Conservation (phyloP, 2,113 vertebrate species). For the Hypanus sabinus region DNA sequence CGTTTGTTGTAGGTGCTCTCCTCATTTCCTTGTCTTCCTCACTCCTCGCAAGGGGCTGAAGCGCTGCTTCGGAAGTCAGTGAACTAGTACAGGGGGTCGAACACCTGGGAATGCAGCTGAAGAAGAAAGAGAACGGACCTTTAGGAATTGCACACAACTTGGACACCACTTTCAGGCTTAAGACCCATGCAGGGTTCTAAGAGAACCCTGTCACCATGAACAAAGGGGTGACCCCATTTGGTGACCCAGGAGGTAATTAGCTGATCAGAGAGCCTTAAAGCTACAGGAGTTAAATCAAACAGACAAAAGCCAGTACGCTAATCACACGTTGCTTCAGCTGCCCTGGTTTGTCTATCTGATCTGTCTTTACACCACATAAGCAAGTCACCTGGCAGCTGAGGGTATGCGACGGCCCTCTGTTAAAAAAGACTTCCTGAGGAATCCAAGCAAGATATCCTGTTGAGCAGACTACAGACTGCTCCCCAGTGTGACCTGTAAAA, state of each 20-base stretch:
- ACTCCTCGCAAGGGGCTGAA: constrained; percentile 55
- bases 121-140: constrained; percentile 49
- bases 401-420: not conserved
- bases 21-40: constrained; percentile 54
- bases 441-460: not conserved
- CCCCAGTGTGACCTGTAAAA: not conserved
- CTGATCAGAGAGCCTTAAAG: constrained; percentile 24
- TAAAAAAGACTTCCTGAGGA: constrained; percentile 13
- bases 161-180: not conserved
- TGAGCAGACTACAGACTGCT: not conserved
- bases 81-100: constrained; percentile 64
- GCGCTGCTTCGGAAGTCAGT: constrained; percentile 64
- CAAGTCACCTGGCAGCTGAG: not conserved
- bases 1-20: constrained; percentile 49
- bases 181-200: not conserved
- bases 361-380: constrained; percentile 7
- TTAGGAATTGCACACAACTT: constrained; percentile 45
- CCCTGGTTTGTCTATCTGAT: not conserved
- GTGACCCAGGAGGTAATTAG: constrained; percentile 31
- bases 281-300: constrained; percentile 33
- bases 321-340: constrained; percentile 13
- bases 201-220: not conserved
- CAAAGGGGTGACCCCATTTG: constrained; percentile 16
- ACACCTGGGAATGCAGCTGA: constrained; percentile 60
- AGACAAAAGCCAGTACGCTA: constrained; percentile 31